Conservation (phyloP, 2,888 invertebrate genomes). For the Rhagium mordax region DNA sequence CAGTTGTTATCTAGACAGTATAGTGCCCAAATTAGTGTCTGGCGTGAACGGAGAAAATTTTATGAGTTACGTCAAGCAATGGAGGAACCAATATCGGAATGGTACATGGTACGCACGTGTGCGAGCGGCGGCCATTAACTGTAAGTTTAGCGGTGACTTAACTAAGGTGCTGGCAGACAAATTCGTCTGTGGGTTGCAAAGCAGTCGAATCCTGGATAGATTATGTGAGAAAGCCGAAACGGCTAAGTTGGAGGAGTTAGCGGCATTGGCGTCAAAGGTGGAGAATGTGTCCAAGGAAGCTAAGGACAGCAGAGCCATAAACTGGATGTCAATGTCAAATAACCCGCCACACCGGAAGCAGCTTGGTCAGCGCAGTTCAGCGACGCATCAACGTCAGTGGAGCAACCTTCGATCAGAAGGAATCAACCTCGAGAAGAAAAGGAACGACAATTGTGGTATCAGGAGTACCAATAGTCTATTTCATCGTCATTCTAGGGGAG, state of each 20-base stretch:
- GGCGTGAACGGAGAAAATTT: slow-evolving; percentile 31
- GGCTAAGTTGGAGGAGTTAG: neutral
- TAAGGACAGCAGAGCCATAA: neutral
- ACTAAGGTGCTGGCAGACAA: neutral
- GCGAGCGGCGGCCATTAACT: slow-evolving; percentile 6
- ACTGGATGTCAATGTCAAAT: slow-evolving; percentile 4
- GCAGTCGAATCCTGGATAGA: slow-evolving; percentile 13
- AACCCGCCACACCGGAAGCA: neutral
- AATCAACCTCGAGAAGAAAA: too few species aligned
- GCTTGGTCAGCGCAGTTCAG: neutral
- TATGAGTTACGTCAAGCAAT: slow-evolving; percentile 11
- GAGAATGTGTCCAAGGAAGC: slow-evolving; percentile 13
- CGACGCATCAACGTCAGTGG: neutral
- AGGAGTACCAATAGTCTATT: too few species aligned
- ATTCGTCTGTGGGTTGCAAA: slow-evolving; percentile 17
- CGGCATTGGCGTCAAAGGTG: slow-evolving; percentile 9
- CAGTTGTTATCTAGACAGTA: slow-evolving; percentile 8
- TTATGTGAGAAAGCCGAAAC: neutral
- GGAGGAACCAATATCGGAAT: neutral
- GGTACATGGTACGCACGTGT: slow-evolving; percentile 25
- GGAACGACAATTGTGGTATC: too few species aligned
- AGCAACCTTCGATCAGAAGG: too few species aligned
- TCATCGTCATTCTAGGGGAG: too few species aligned
- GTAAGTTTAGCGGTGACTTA: slow-evolving; percentile 16
- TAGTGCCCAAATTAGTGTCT: slow-evolving; percentile 6